phyloP scores from a whole-genome alignment of 2,888 invertebrate genomes.

The Rhamnusium bicolor region DNA sequence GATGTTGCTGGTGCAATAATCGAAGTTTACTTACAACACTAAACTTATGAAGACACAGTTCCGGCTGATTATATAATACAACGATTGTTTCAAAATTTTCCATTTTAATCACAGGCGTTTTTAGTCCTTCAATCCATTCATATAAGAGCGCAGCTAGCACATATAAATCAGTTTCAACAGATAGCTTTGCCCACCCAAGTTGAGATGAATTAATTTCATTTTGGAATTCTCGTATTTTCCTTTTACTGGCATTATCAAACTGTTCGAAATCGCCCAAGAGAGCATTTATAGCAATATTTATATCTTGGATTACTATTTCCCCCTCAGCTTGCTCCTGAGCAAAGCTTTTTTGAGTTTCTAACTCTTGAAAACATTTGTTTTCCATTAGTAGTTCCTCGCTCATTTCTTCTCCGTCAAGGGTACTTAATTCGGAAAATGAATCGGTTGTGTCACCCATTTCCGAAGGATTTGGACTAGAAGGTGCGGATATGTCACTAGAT shows the following conservation, averaged over 20 bases:
- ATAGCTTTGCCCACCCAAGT: slow-evolving; percentile 78
- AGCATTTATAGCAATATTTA: slow-evolving; percentile 70
- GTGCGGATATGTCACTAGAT: slow-evolving; percentile 55
- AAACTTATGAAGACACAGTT: slow-evolving; percentile 76
- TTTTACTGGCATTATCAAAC: slow-evolving; percentile 74
- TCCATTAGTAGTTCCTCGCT: slow-evolving; percentile 71
- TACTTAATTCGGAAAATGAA: slow-evolving; percentile 62
- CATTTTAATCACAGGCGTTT: slow-evolving; percentile 78
- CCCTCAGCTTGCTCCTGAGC: slow-evolving; percentile 59
- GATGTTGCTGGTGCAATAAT: too few species aligned
- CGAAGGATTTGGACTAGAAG: slow-evolving; percentile 65
- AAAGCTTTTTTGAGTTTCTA: slow-evolving; percentile 70
- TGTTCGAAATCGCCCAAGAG: slow-evolving; percentile 75
- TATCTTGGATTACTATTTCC: slow-evolving; percentile 59
- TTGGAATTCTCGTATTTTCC: slow-evolving; percentile 73
- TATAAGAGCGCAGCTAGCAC: slow-evolving; percentile 79
- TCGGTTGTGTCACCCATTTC: slow-evolving; percentile 63
- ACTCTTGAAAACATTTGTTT: slow-evolving; percentile 73
- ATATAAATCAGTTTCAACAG: slow-evolving; percentile 77
- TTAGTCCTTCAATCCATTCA: slow-evolving; percentile 85
- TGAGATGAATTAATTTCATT: slow-evolving; percentile 79
- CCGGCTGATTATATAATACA: slow-evolving; percentile 75
- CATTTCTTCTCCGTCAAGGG: slow-evolving; percentile 71
- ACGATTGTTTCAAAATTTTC: slow-evolving; percentile 81
- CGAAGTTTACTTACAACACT: slow-evolving; percentile 70